Evolutionary conservation across 1,140 invertebrate species (phyloP), one percentile per base, ranked within the genome.

Genomic region (Micrasema minimum): DNA sequence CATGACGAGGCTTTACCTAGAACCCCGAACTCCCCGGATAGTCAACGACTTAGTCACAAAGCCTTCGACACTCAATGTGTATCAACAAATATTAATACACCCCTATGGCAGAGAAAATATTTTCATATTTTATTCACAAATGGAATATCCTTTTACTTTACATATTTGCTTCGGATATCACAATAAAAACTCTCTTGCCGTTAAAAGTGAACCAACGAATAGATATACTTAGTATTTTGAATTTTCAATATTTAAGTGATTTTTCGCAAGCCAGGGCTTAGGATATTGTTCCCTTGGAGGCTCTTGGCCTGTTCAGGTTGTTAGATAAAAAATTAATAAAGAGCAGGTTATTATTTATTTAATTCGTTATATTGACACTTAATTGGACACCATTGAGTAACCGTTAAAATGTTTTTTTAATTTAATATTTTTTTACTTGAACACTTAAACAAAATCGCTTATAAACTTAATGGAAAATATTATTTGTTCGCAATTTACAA

Each of bases 1-100:
- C 62, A 50, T 23, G 20, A 26, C 10, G 5, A n/a, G 61, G 43
- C 38, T 50, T 65, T 62, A 48, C 43, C 18, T 22, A 43, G 37
- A 22, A 62, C 14, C n/a, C 38, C 38, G 20, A 14, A 14, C 35
- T 51, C 20, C 16, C 12, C 12, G 4, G n/a, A 31, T 31, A 37
- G 12, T 5, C 4, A 3, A 31, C 11, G 11, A 57, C 31, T 31
- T 12, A 18, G 43, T 50, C 7, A 31, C 31, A 10, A 37, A 35
- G 23, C 53, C 53, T 57, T 57, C 16, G 22, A 51, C 20, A 51
- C 48, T 51, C 3, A 0, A 11, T 20, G 11, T 20, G 22, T 20
- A 51, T 20, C 18, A 18, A 51, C 48, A 14, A 14, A 45, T 51
- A 23, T 12, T 18, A 20, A 20, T 23, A n/a, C n/a, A n/a, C n/a